phyloP scores from a whole-genome alignment of 2,888 invertebrate species.

The Hydroisotoma schaefferi region DNA sequence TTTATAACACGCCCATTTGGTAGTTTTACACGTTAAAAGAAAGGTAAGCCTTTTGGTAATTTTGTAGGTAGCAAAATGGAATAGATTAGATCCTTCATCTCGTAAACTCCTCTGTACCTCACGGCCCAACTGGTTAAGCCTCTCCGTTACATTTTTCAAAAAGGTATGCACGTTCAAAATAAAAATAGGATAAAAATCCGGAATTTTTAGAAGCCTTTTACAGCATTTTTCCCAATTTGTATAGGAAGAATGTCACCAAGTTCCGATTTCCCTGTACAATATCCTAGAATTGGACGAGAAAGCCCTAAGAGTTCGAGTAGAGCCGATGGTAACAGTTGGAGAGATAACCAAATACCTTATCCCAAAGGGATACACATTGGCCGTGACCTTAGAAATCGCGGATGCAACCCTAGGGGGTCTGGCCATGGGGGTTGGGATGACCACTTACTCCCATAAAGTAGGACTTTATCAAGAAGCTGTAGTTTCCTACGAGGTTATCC shows the following conservation, averaged over 20 bases:
- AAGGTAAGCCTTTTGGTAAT: not conserved
- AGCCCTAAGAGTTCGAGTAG: slow-evolving; percentile 61
- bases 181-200: not conserved
- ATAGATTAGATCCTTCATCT: slow-evolving; percentile 48
- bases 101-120: slow-evolving; percentile 63
- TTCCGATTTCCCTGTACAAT: slow-evolving; percentile 63
- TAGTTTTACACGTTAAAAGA: too few species aligned
- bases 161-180: slow-evolving; percentile 52
- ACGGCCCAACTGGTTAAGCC: slow-evolving; percentile 66
- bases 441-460: slow-evolving; percentile 65
- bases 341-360: slow-evolving; percentile 64
- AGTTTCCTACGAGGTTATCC: slow-evolving; percentile 63
- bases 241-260: slow-evolving; percentile 59
- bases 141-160: slow-evolving; percentile 65
- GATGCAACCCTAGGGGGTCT: slow-evolving; percentile 68
- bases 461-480: slow-evolving; percentile 68
- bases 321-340: slow-evolving; percentile 64
- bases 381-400: slow-evolving; percentile 65
- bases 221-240: not conserved
- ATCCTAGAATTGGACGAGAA: slow-evolving; percentile 61
- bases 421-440: slow-evolving; percentile 70
- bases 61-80: slow-evolving; percentile 50
- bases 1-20: too few species aligned
- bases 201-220: not conserved
- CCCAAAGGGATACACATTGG: slow-evolving; percentile 63